Evolutionary conservation across 2,113 vertebrate species (phyloP).

Genomic region (Phylloscopus whistleri): DNA sequence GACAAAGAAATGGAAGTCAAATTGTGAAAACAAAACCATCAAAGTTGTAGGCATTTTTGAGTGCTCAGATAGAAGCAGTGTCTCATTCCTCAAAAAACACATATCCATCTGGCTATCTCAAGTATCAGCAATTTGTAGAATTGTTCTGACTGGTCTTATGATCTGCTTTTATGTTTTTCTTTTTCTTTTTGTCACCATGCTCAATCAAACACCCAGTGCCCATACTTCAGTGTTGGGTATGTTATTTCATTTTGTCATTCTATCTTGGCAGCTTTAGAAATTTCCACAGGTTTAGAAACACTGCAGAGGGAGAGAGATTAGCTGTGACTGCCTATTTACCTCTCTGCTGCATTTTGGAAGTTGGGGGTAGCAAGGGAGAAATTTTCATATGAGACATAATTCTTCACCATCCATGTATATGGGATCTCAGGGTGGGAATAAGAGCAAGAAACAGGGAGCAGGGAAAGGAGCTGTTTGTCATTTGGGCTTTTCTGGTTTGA

Average conservation of each 20-base stretch:
- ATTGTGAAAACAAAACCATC: not conserved
- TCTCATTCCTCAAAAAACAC: not conserved
- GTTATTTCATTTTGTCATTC: constrained; percentile 10
- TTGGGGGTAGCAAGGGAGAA: not conserved
- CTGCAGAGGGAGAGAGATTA: not conserved
- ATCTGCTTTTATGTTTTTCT: constrained; percentile 10
- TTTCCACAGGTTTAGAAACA: constrained; percentile 3
- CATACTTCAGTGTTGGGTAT: not conserved
- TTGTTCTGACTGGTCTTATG: not conserved
- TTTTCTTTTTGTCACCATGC: not conserved
- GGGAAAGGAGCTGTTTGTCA: not conserved
- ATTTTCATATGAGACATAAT: not conserved
- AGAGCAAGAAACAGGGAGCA: not conserved
- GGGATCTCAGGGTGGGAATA: not conserved
- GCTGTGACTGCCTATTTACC: not conserved
- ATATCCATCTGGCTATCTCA: not conserved
- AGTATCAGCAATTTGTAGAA: not conserved
- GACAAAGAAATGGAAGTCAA: not conserved
- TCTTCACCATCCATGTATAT: not conserved
- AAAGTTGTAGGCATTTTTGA: not conserved
- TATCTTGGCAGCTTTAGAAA: not conserved
- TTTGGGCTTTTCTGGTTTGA: not conserved
- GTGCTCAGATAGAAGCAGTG: not conserved
- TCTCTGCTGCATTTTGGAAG: not conserved
- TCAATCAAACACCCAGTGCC: not conserved